These are phyloP conservation scores for Gadus chalcogrammus DNA, from an alignment of 2,113 vertebrate species.

Conservation along the genomic window DNA sequence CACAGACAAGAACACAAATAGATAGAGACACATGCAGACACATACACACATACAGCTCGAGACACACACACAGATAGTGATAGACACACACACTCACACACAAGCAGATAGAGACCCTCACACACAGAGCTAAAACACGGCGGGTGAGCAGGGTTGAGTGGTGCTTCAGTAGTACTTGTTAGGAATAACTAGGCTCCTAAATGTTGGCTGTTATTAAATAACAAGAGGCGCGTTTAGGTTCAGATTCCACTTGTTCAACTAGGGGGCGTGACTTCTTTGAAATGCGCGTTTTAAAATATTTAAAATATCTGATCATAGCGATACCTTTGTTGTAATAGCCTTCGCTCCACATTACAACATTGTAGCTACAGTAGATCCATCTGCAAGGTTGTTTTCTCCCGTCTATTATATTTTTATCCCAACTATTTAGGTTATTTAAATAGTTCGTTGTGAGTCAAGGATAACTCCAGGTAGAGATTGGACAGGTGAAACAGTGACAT, in stretches of 20 bases:
- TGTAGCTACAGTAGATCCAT: no score
- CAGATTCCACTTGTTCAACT: constrained; percentile 40
- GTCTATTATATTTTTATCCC: no score
- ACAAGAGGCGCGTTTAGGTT: constrained; percentile 64
- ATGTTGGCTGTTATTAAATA: constrained; percentile 65
- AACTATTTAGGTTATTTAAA: no score
- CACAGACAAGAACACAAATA: neutral
- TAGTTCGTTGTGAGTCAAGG: no score
- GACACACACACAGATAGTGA: neutral
- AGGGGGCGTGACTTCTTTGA: no score
- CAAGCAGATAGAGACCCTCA: neutral
- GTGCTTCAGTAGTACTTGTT: constrained; percentile 62
- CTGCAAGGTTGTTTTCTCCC: no score
- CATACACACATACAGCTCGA: constrained; percentile 25
- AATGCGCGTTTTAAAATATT: no score
- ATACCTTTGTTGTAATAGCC: no score
- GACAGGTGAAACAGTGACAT: no score
- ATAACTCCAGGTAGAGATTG: no score
- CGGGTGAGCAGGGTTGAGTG: constrained; percentile 65
- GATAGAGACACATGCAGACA: constrained; percentile 4
- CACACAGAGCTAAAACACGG: constrained; percentile 26
- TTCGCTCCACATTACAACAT: no score
- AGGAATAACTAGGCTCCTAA: constrained; percentile 69
- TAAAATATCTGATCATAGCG: no score
- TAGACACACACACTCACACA: constrained; percentile 8